These are phyloP conservation scores for Phlogophora meticulosa DNA, from an alignment of 2,888 invertebrate species.

Conservation along the genomic window DNA sequence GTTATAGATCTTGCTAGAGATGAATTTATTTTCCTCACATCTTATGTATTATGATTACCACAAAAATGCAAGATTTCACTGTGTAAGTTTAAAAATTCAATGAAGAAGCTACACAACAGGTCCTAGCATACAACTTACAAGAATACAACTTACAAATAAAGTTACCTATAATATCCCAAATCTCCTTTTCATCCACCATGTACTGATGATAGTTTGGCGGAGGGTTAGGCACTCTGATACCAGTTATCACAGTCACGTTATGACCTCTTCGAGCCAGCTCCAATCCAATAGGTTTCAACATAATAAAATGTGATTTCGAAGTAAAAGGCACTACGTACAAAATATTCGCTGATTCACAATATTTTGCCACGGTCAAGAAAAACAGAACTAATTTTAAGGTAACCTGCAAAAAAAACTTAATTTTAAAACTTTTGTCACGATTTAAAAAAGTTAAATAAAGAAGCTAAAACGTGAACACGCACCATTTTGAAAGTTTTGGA, in stretches of 20 bases:
- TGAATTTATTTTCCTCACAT: neutral
- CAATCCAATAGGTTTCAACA: constrained; percentile 85
- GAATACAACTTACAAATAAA: neutral
- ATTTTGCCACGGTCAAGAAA: constrained; percentile 46
- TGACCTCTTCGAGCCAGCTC: constrained; percentile 89
- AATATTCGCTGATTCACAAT: constrained; percentile 81
- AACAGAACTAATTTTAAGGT: constrained; percentile 48
- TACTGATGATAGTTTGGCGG: constrained; percentile 83
- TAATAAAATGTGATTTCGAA: constrained; percentile 86
- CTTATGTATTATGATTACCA: too few species aligned
- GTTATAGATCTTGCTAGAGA: neutral
- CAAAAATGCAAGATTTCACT: too few species aligned
- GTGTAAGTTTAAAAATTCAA: too few species aligned
- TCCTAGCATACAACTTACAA: too few species aligned
- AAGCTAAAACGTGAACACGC: constrained; percentile 4
- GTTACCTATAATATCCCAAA: constrained; percentile 85
- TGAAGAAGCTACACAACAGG: too few species aligned
- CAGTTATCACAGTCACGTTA: constrained; percentile 88
- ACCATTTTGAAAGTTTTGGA: constrained; percentile 36
- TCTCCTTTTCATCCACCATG: constrained; percentile 78
- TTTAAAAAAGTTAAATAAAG: neutral
- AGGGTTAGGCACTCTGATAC: constrained; percentile 76
- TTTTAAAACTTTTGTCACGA: constrained; percentile 1
- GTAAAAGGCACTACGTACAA: constrained; percentile 87
- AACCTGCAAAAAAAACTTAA: constrained; percentile 55